These are phyloP conservation scores for Parochlus steinenii DNA, from an alignment of 2,888 invertebrate genomes.

Conservation along the genomic window DNA sequence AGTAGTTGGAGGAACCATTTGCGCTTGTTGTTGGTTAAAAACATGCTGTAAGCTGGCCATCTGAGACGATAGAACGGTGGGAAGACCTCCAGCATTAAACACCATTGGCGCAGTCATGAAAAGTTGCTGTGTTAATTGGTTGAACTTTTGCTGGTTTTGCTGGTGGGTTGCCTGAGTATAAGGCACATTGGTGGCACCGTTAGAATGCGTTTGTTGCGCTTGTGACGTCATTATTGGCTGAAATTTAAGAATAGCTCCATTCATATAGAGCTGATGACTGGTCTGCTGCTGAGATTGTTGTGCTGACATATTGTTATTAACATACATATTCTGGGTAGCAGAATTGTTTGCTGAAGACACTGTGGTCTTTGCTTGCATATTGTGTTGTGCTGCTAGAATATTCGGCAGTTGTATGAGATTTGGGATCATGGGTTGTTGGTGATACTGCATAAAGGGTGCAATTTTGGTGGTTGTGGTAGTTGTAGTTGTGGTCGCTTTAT, in stretches of 20 bases:
- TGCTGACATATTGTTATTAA: conserved; percentile 9
- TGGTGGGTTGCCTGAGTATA: not conserved
- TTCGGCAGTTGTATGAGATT: conserved; percentile 42
- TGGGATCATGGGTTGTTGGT: conserved; percentile 29
- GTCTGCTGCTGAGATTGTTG: conserved; percentile 19
- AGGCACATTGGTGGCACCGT: conserved; percentile 6
- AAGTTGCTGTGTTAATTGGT: conserved; percentile 11
- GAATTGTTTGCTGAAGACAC: not conserved
- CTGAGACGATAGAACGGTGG: conserved; percentile 25
- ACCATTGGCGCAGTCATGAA: conserved; percentile 29
- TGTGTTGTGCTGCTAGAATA: conserved; percentile 19
- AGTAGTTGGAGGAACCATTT: conserved; percentile 13
- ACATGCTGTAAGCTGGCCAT: conserved; percentile 8
- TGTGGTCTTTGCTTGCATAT: conserved; percentile 12
- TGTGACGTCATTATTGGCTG: conserved; percentile 17
- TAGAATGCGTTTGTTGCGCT: conserved; percentile 7
- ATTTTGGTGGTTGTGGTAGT: conserved; percentile 17
- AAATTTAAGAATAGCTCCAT: conserved; percentile 29
- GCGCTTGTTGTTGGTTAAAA: conserved; percentile 11
- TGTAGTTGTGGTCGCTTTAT: conserved; percentile 21
- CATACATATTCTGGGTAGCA: conserved; percentile 5
- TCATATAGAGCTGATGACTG: conserved; percentile 28
- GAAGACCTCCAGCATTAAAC: conserved; percentile 26
- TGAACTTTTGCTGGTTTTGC: conserved; percentile 8
- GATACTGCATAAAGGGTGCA: conserved; percentile 11